These are phyloP conservation scores for Hypotaenidia philippensis DNA, from an alignment of 2,797 vertebrate genomes.

Conservation along the genomic window DNA sequence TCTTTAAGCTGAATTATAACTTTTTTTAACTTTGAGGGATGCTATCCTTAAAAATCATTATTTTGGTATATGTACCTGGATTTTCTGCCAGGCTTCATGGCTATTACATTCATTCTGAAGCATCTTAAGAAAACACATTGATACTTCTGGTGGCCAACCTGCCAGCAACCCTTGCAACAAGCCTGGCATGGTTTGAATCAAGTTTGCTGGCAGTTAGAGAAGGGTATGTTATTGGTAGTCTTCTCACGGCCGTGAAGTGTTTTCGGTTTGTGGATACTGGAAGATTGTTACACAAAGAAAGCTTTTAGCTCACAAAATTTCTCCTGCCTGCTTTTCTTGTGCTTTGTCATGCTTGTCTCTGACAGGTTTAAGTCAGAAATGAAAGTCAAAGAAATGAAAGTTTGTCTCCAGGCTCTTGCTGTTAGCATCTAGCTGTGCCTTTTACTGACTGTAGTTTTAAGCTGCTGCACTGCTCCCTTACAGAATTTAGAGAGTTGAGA, in stretches of 20 bases:
- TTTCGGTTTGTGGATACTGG: neutral
- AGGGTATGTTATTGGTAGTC: constrained; percentile 18
- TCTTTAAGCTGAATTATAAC: neutral
- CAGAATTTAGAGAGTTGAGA: neutral
- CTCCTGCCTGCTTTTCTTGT: neutral
- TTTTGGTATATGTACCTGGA: neutral
- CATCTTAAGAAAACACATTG: neutral
- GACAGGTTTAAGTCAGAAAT: neutral
- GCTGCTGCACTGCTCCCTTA: neutral
- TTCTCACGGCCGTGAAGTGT: neutral
- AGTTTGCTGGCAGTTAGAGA: constrained; percentile 9
- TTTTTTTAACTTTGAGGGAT: neutral
- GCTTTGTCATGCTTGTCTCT: neutral
- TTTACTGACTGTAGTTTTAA: neutral
- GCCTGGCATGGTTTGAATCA: constrained; percentile 35
- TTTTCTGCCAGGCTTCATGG: neutral
- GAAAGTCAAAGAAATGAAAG: neutral
- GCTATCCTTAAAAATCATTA: neutral
- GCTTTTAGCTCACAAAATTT: neutral
- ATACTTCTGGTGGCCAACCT: neutral
- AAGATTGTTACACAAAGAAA: neutral
- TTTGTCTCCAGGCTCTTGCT: neutral
- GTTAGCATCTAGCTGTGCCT: neutral
- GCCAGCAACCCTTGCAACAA: neutral
- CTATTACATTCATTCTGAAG: neutral